Evolutionary conservation across 2,113 vertebrate genomes (phyloP).

Genomic region (Cygnus buccinator): DNA sequence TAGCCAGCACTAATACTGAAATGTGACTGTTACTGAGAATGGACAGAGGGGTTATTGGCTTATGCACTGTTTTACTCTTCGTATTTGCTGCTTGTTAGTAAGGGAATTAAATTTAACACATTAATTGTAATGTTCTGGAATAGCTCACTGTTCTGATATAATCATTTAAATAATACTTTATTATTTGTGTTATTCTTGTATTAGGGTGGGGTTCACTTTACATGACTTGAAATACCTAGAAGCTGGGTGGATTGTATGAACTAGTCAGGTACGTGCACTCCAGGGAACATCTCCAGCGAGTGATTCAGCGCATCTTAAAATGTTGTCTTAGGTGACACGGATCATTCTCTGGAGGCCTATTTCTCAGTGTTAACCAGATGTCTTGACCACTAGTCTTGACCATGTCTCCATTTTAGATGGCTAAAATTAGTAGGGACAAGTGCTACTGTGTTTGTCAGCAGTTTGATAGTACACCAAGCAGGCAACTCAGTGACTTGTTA

Average conservation of each 20-base stretch:
- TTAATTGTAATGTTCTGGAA: background rate
- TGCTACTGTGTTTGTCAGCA: background rate
- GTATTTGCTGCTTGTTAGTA: background rate
- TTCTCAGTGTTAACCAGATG: background rate
- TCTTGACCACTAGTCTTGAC: background rate
- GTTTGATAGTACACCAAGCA: background rate
- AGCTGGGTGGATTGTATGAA: background rate
- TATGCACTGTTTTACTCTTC: constrained; percentile 10
- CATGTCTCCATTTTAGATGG: background rate
- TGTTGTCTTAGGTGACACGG: background rate
- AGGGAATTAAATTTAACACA: constrained; percentile 1
- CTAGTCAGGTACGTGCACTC: background rate
- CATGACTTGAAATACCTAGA: background rate
- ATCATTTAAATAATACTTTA: background rate
- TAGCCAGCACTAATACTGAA: background rate
- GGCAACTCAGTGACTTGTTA: background rate
- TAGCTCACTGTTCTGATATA: background rate
- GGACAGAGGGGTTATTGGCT: background rate
- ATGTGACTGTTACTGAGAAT: background rate
- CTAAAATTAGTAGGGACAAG: background rate
- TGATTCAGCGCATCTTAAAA: background rate
- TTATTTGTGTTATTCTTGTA: background rate
- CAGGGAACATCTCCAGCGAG: background rate
- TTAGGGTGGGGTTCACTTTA: background rate
- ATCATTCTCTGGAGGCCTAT: background rate